Percentiles rank a stretch among this genome's conserved stretches.
Evolutionary conservation across 1,140 invertebrate genomes (phyloP).

Genomic region (Eriosoma lanigerum): DNA sequence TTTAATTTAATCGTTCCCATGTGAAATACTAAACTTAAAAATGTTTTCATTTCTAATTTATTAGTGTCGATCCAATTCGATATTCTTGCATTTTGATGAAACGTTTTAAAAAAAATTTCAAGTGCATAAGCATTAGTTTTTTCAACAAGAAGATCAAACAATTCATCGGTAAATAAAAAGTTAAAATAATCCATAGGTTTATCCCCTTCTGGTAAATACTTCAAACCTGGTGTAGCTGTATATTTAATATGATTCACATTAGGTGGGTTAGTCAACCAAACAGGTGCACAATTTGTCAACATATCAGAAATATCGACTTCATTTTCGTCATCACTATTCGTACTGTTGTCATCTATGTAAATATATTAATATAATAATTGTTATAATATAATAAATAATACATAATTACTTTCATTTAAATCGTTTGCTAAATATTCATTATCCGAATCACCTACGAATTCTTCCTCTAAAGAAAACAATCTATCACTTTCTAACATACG

Average conservation of each 20-base stretch:
- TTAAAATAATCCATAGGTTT: conserved; percentile 17
- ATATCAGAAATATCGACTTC: no score
- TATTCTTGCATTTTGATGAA: conserved; percentile 6
- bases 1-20: conserved; percentile 50
- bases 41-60: conserved; percentile 51
- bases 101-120: no score
- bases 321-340: no score
- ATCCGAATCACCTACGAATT: not conserved
- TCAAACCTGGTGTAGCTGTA: conserved; percentile 20
- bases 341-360: no score
- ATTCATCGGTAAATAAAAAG: conserved; percentile 34
- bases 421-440: not conserved
- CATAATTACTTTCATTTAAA: not conserved
- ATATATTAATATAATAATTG: no score
- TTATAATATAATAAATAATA: no score
- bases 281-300: no score
- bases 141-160: conserved; percentile 48
- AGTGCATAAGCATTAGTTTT: conserved; percentile 53
- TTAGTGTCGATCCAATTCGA: conserved; percentile 46
- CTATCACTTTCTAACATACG: not conserved
- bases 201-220: not conserved
- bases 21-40: conserved; percentile 49
- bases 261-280: not conserved
- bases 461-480: not conserved
- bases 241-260: conserved; percentile 6